A percentile compares a stretch with the other conserved stretches of the same genome.
phyloP scores from a whole-genome alignment of 2,888 invertebrate species.

The Lissocephala sabroskyi region DNA sequence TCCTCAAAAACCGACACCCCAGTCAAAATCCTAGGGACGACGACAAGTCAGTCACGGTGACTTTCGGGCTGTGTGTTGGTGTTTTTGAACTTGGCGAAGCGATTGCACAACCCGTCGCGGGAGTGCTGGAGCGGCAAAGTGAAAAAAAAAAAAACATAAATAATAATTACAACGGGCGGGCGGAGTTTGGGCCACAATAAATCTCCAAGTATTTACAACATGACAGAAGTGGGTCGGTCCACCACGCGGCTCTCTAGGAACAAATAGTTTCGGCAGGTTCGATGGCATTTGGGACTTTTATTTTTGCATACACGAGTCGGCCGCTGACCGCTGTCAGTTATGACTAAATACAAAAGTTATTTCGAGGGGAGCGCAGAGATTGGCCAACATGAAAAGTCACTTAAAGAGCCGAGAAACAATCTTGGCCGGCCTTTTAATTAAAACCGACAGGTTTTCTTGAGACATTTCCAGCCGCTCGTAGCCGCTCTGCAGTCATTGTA shows the following conservation, averaged over 20 bases:
- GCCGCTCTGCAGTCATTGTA: slow-evolving; percentile 50
- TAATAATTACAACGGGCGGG: slow-evolving; percentile 57
- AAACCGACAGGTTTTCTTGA: slow-evolving; percentile 59
- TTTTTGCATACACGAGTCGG: slow-evolving; percentile 16
- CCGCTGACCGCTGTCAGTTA: slow-evolving; percentile 42
- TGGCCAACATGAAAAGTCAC: slow-evolving; percentile 60
- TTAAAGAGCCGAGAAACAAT: slow-evolving; percentile 28
- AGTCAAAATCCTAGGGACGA: neutral
- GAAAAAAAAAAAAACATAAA: slow-evolving; percentile 34
- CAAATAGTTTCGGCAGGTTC: neutral
- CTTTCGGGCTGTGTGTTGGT: neutral
- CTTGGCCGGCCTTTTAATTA: slow-evolving; percentile 49
- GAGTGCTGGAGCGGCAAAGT: no score
- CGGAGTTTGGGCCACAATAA: slow-evolving; percentile 41
- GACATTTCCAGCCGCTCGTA: slow-evolving; percentile 28
- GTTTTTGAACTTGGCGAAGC: neutral
- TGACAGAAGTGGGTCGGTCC: slow-evolving; percentile 57
- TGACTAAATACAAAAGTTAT: slow-evolving; percentile 59
- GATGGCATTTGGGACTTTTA: neutral
- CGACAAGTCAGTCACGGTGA: no score
- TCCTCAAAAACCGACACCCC: slow-evolving; percentile 44
- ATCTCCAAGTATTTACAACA: slow-evolving; percentile 60
- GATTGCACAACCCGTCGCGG: slow-evolving; percentile 29
- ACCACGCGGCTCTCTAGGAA: neutral
- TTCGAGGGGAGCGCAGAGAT: slow-evolving; percentile 55